Percentiles rank a stretch among this genome's conserved stretches.
These are phyloP conservation scores for Eurystomus gularis DNA, from an alignment of 2,113 vertebrate genomes.

Conservation along the genomic window DNA sequence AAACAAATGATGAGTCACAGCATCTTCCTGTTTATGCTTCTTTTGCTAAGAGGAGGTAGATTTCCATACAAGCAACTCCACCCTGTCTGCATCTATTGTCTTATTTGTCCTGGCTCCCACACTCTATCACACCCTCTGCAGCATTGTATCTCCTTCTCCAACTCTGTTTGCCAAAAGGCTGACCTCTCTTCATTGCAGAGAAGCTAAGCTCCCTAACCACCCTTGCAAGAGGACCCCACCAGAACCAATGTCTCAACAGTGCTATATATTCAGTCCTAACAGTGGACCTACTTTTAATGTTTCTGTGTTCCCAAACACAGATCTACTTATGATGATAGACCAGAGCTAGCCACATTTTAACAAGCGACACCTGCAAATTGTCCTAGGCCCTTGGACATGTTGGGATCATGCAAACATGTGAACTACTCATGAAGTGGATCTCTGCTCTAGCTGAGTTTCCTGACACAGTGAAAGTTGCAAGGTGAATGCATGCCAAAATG, in stretches of 20 bases:
- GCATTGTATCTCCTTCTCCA: accelerated
- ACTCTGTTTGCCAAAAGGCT: background rate
- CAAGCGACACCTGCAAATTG: background rate
- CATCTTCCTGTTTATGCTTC: constrained; percentile 27
- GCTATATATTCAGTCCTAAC: background rate
- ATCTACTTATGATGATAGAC: background rate
- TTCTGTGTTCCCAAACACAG: background rate
- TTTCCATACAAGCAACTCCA: constrained; percentile 30
- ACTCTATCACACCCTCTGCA: background rate
- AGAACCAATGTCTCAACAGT: background rate
- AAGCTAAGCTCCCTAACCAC: background rate
- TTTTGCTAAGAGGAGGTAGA: background rate
- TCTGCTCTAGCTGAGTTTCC: background rate
- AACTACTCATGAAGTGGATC: background rate
- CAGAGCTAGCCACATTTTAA: background rate
- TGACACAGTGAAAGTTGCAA: background rate
- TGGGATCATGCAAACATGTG: background rate
- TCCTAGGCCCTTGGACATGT: background rate
- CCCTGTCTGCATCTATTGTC: background rate
- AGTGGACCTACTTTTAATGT: background rate
- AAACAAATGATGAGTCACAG: background rate
- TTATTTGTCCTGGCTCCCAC: background rate
- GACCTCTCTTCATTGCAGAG: background rate
- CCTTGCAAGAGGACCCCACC: background rate
- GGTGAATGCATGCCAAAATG: background rate